Evolutionary conservation across 1,140 invertebrate genomes (phyloP).

Genomic region (Micrasema longulum): DNA sequence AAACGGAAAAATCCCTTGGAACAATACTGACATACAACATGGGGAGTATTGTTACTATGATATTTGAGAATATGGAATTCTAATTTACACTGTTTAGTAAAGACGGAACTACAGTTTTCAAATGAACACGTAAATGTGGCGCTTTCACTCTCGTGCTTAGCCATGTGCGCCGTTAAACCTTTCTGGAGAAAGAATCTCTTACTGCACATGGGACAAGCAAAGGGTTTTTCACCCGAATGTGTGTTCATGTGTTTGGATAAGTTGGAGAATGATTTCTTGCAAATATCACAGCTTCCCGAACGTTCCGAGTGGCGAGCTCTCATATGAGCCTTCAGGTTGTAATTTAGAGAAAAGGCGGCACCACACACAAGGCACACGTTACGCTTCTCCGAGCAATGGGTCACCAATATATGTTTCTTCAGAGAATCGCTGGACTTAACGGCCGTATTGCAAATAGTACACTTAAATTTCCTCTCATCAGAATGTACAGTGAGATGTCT

Average conservation of each 20-base stretch:
- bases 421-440: slow-evolving; percentile 60
- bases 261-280: slow-evolving; percentile 63
- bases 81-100: slow-evolving; percentile 62
- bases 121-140: slow-evolving; percentile 61
- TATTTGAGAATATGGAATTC: slow-evolving; percentile 64
- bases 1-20: slow-evolving; percentile 62
- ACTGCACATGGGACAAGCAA: slow-evolving; percentile 68
- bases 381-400: slow-evolving; percentile 50
- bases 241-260: slow-evolving; percentile 72
- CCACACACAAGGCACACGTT: slow-evolving; percentile 67
- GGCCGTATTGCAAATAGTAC: slow-evolving; percentile 59
- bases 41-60: slow-evolving; percentile 62
- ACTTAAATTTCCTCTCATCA: slow-evolving; percentile 60
- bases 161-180: slow-evolving; percentile 61
- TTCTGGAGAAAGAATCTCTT: slow-evolving; percentile 62
- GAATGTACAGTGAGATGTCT: slow-evolving; percentile 58
- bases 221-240: slow-evolving; percentile 79
- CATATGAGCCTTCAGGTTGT: slow-evolving; percentile 66
- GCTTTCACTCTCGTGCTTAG: slow-evolving; percentile 65
- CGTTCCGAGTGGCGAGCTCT: slow-evolving; percentile 62
- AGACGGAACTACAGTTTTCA: slow-evolving; percentile 61
- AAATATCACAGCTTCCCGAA: slow-evolving; percentile 62
- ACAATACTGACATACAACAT: slow-evolving; percentile 63
- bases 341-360: slow-evolving; percentile 70
- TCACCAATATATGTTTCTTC: slow-evolving; percentile 57